These are phyloP conservation scores for Drosophila sp. DNA, from an alignment of 1,140 invertebrate species.

Conservation along the genomic window DNA sequence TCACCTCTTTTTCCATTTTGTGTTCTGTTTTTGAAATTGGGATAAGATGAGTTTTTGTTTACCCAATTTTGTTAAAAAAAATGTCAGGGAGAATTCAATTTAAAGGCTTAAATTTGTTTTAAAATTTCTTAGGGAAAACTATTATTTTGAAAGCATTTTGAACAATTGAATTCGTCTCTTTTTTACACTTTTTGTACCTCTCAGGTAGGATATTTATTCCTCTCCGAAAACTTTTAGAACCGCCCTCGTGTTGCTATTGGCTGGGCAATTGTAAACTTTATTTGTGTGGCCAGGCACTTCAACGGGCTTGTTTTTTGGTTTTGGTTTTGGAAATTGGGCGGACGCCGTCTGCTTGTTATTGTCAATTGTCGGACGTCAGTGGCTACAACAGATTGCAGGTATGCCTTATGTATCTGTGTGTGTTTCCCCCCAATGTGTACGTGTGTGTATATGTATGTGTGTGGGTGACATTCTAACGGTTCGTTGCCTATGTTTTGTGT, in stretches of 20 bases:
- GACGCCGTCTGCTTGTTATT: constrained; percentile 71
- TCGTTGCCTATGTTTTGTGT: constrained; percentile 26
- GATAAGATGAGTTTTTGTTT: no score
- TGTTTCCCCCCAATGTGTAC: constrained; percentile 9
- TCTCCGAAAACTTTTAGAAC: neutral
- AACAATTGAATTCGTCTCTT: no score
- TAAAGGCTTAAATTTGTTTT: no score
- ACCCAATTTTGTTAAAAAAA: no score
- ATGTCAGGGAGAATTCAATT: no score
- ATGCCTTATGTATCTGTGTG: constrained; percentile 23
- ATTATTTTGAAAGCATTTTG: no score
- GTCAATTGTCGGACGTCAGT: constrained; percentile 74
- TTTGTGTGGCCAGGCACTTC: constrained; percentile 59
- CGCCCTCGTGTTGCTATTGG: neutral
- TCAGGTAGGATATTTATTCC: no score
- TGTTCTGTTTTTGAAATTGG: no score
- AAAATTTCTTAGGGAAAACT: no score
- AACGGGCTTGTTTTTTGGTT: constrained; percentile 35
- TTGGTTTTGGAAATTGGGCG: constrained; percentile 71
- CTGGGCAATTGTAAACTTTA: constrained; percentile 68
- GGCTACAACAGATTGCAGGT: constrained; percentile 50
- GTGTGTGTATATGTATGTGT: constrained; percentile 23
- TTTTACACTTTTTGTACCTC: neutral
- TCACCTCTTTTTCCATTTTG: no score
- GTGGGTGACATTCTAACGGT: constrained; percentile 74